phyloP scores from a whole-genome alignment of 64 coral and sea anemone genomes.

The Orbicella faveolata region DNA sequence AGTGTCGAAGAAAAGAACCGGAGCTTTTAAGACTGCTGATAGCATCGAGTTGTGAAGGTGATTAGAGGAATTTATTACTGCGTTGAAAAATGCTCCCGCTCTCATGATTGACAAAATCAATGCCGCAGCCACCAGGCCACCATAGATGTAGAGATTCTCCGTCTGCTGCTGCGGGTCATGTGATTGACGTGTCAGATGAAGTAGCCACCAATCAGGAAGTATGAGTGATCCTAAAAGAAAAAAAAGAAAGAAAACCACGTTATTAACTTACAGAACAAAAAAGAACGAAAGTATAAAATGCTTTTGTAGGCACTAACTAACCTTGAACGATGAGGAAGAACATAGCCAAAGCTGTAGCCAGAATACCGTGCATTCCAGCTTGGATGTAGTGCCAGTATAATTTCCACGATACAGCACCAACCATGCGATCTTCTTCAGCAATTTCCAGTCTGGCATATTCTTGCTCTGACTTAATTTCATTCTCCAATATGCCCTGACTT shows the following conservation, averaged over 20 bases:
- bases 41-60: conserved; percentile 44
- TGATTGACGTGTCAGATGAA: conserved; percentile 13
- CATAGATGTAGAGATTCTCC: conserved; percentile 31
- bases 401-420: conserved; percentile 18
- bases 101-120: conserved; percentile 19
- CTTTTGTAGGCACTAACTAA: background rate
- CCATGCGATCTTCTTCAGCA: conserved; percentile 21
- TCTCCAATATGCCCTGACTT: too few species aligned
- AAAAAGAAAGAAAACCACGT: background rate
- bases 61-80: conserved; percentile 1
- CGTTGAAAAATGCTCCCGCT: conserved; percentile 15
- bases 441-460: background rate
- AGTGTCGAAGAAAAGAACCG: conserved; percentile 50
- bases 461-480: too few species aligned
- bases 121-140: conserved; percentile 1
- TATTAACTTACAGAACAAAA: too few species aligned
- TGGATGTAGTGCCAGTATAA: conserved; percentile 39
- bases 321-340: background rate
- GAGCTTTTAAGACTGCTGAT: conserved; percentile 19
- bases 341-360: too few species aligned
- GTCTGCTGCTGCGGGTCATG: background rate
- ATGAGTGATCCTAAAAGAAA: background rate
- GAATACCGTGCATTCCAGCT: conserved; percentile 5
- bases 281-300: too few species aligned
- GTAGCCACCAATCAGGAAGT: conserved; percentile 51